Percentiles rank a stretch among this genome's conserved stretches.
These are phyloP conservation scores for Stratiolaelaps scimitus DNA, from an alignment of 1,140 invertebrate genomes.

Conservation along the genomic window DNA sequence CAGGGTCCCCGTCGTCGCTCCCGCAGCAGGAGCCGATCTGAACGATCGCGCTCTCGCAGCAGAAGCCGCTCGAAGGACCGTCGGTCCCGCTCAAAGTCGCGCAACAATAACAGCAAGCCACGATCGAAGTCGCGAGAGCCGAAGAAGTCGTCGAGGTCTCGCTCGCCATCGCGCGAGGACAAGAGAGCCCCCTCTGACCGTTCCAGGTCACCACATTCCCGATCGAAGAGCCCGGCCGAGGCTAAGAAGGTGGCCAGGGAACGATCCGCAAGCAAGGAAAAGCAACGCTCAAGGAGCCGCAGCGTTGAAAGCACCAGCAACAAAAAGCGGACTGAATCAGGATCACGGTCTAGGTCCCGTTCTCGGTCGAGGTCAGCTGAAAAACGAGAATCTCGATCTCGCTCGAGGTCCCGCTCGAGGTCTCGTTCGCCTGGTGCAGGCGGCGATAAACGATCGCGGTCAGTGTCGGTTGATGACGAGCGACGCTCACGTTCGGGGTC, in stretches of 20 bases:
- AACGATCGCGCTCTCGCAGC: slow-evolving; percentile 19
- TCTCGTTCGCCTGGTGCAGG: background rate
- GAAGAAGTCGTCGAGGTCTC: slow-evolving; percentile 19
- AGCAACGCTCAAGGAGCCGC: too few species aligned
- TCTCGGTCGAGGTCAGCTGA: slow-evolving; percentile 16
- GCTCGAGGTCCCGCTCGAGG: slow-evolving; percentile 1
- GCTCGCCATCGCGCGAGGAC: background rate
- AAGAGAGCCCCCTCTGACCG: slow-evolving; percentile 14
- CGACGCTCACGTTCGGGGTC: slow-evolving; percentile 8
- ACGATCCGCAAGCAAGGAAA: too few species aligned
- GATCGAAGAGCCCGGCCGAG: slow-evolving; percentile 7
- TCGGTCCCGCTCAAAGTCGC: too few species aligned
- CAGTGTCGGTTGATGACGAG: background rate
- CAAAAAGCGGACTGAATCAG: too few species aligned
- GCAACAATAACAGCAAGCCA: too few species aligned
- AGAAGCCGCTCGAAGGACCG: background rate
- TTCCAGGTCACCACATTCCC: background rate
- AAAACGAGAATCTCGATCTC: too few species aligned
- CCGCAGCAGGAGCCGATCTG: slow-evolving; percentile 8
- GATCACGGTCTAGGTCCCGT: background rate
- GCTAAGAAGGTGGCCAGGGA: background rate
- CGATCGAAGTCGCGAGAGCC: too few species aligned
- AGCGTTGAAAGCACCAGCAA: too few species aligned
- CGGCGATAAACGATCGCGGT: slow-evolving; percentile 15
- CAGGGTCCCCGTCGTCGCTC: background rate